Evolutionary conservation across 2,888 invertebrate genomes (phyloP).

Genomic region (Cryptocheilus praepositus): DNA sequence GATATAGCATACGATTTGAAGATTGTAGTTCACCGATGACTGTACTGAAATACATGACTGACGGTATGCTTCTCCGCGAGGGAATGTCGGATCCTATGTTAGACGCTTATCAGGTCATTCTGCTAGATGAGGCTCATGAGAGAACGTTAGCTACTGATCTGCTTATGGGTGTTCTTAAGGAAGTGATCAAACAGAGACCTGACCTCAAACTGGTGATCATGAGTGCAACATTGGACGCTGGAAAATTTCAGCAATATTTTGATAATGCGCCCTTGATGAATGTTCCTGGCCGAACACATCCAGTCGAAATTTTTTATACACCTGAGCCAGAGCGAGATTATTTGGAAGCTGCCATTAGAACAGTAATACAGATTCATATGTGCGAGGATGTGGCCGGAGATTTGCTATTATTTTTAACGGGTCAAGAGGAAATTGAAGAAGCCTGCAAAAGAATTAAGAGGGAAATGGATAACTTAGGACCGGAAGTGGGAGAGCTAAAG

Average conservation of each 20-base stretch:
- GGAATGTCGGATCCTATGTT: constrained; percentile 99
- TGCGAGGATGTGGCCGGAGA: constrained; percentile 95
- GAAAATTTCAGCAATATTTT: constrained; percentile 99
- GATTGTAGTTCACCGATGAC: constrained; percentile 97
- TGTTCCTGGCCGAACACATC: constrained; percentile 96
- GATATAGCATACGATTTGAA: constrained; percentile 98
- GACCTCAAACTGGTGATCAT: constrained; percentile 98
- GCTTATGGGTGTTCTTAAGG: constrained; percentile 98
- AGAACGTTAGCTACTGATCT: constrained; percentile 98
- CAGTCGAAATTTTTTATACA: constrained; percentile 98
- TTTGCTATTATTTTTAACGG: constrained; percentile 92
- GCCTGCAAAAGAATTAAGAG: constrained; percentile 98
- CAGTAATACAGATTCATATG: constrained; percentile 98
- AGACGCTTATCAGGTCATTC: constrained; percentile 95
- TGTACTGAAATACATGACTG: constrained; percentile 98
- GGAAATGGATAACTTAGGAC: constrained; percentile 96
- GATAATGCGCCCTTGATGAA: constrained; percentile 99
- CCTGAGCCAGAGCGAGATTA: constrained; percentile 99
- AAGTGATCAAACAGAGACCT: constrained; percentile 93
- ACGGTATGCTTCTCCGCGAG: constrained; percentile 99
- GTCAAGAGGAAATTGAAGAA: constrained; percentile 97
- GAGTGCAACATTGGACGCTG: constrained; percentile 99
- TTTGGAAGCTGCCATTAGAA: constrained; percentile 97
- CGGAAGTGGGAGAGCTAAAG: constrained; percentile 97
- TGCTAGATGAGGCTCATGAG: constrained; percentile 99